These are phyloP conservation scores for Hippocampus barbouri DNA, from an alignment of 2,113 vertebrate species.

Conservation along the genomic window DNA sequence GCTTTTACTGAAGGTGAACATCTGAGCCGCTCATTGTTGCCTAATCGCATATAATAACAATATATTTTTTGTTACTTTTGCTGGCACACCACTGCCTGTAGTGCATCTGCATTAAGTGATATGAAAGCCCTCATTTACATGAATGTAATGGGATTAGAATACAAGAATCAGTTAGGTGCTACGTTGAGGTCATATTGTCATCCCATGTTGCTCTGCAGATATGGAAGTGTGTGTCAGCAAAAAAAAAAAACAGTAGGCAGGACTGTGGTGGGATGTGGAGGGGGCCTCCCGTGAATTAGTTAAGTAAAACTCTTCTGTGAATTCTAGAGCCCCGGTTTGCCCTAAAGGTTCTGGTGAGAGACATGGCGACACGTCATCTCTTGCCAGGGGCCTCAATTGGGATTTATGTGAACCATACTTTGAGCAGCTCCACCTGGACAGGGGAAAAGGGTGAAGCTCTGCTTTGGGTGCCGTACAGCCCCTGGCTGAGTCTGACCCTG, in stretches of 20 bases:
- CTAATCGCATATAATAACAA: background rate
- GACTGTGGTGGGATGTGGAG: background rate
- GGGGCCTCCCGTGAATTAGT: background rate
- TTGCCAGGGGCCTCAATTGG: constrained; percentile 78
- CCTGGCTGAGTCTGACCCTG: constrained; percentile 80
- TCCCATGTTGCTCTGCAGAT: background rate
- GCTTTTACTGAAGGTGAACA: constrained; percentile 44
- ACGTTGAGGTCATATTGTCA: background rate
- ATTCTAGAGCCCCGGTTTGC: constrained; percentile 76
- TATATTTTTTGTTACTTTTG: too few relatives aligned
- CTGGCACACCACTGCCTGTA: too few relatives aligned
- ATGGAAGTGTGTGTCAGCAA: constrained; percentile 9
- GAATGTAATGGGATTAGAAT: too few relatives aligned
- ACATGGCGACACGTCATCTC: constrained; percentile 81
- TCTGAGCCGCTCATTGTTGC: constrained; percentile 15
- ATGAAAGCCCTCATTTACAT: background rate
- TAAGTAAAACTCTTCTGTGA: constrained; percentile 1
- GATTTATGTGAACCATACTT: constrained; percentile 84
- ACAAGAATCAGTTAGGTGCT: background rate
- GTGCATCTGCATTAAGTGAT: background rate
- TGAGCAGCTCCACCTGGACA: constrained; percentile 75
- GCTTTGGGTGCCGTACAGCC: constrained; percentile 78
- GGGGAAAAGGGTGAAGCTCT: constrained; percentile 77
- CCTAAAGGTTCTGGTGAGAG: constrained; percentile 86
- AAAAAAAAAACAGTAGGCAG: background rate